phyloP scores from a whole-genome alignment of 1,140 invertebrate species.

The Drosophila nigromelanica region DNA sequence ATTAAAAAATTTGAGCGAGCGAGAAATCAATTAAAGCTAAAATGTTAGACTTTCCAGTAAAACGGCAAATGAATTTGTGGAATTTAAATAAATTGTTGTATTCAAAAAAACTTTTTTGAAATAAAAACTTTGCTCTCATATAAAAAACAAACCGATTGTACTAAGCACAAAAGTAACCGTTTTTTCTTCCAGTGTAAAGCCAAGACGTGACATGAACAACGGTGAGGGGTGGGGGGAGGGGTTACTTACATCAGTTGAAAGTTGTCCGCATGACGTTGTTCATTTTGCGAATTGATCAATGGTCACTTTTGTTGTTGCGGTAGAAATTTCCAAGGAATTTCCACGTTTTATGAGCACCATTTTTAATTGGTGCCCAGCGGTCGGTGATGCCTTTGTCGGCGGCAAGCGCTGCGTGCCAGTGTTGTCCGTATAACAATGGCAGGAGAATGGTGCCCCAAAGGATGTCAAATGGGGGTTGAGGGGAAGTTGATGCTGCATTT shows the following conservation, averaged over 20 bases:
- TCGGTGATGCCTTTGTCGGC: not conserved
- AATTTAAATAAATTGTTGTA: no score
- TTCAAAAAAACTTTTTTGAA: no score
- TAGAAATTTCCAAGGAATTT: conserved; percentile 35
- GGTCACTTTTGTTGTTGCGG: conserved; percentile 41
- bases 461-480: not conserved
- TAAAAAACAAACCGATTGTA: no score
- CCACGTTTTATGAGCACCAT: conserved; percentile 36
- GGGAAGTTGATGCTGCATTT: conserved; percentile 59
- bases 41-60: not conserved
- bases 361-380: conserved; percentile 40
- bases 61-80: not conserved
- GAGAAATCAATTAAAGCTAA: not conserved
- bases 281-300: conserved; percentile 74
- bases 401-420: conserved; percentile 20
- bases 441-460: not conserved
- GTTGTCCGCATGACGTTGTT: conserved; percentile 62
- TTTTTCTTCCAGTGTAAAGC: not conserved
- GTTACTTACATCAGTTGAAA: conserved; percentile 11
- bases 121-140: no score
- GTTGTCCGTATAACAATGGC: conserved; percentile 23
- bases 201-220: conserved; percentile 59
- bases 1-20: conserved; percentile 58
- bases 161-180: no score
- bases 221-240: conserved; percentile 7